These are phyloP conservation scores for Drosophila micromelanica DNA, from an alignment of 1,140 invertebrate genomes.

Conservation along the genomic window DNA sequence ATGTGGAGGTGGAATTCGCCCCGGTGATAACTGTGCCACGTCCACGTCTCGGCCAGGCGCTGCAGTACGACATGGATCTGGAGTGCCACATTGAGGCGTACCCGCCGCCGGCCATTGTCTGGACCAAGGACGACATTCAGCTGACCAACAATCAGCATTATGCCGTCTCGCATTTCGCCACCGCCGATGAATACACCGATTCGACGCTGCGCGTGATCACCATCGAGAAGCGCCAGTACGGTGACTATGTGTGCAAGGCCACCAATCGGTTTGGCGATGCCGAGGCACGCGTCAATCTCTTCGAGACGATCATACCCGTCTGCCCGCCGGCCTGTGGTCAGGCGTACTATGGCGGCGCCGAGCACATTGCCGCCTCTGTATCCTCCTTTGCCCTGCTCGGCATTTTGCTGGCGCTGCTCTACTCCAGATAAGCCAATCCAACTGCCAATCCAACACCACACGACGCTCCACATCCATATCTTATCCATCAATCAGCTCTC, in stretches of 20 bases:
- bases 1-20: conserved; percentile 94
- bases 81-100: conserved; percentile 97
- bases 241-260: conserved; percentile 93
- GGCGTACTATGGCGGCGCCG: conserved; percentile 87
- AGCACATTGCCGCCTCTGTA: conserved; percentile 65
- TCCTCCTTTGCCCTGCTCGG: conserved; percentile 72
- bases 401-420: conserved; percentile 66
- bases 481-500: conserved; percentile 51
- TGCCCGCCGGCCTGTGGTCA: conserved; percentile 96
- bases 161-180: conserved; percentile 94
- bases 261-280: conserved; percentile 93
- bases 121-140: conserved; percentile 92
- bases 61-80: conserved; percentile 96
- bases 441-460: neutral
- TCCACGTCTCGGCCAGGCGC: conserved; percentile 92
- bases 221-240: conserved; percentile 95
- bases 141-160: conserved; percentile 96
- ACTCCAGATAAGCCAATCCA: conserved; percentile 77
- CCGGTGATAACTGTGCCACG: conserved; percentile 93
- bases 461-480: conserved; percentile 33
- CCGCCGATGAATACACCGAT: conserved; percentile 95
- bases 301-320: conserved; percentile 95
- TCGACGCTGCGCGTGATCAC: conserved; percentile 95
- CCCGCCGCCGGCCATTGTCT: conserved; percentile 94
- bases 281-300: conserved; percentile 91